These are phyloP conservation scores for Gavia stellata DNA, from an alignment of 2,113 vertebrate species.

Conservation along the genomic window DNA sequence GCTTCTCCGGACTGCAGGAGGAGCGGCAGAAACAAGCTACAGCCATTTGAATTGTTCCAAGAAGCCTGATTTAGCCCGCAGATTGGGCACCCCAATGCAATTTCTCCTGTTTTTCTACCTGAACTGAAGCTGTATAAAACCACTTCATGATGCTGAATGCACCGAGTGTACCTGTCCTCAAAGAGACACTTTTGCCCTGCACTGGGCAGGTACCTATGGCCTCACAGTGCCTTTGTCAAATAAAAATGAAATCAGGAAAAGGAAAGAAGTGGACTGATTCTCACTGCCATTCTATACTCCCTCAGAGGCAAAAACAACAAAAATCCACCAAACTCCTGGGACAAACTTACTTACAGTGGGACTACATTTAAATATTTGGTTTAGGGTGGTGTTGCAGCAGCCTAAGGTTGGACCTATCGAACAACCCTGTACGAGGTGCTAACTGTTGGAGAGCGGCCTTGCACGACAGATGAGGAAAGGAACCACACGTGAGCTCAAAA, in stretches of 20 bases:
- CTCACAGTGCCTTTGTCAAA: neutral
- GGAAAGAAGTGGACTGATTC: neutral
- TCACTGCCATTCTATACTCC: neutral
- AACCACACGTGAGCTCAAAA: neutral
- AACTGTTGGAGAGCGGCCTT: neutral
- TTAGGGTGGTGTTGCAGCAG: neutral
- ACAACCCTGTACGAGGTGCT: neutral
- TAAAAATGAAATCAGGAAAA: neutral
- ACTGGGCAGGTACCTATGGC: no score
- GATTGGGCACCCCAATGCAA: rapidly evolving
- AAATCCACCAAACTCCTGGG: neutral
- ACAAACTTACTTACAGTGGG: neutral
- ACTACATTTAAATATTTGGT: neutral
- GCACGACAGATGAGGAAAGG: neutral
- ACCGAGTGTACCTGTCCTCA: neutral
- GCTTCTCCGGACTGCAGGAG: neutral
- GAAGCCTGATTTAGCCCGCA: neutral
- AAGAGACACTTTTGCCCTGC: neutral
- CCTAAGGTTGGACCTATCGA: neutral
- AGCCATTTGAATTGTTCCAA: neutral
- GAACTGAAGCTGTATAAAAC: neutral
- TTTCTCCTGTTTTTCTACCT: neutral
- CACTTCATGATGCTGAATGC: neutral
- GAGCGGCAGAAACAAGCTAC: neutral
- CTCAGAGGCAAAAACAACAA: neutral